Evolutionary conservation across 2,797 vertebrate genomes (phyloP).

Genomic region (Micromesistius poutassou): DNA sequence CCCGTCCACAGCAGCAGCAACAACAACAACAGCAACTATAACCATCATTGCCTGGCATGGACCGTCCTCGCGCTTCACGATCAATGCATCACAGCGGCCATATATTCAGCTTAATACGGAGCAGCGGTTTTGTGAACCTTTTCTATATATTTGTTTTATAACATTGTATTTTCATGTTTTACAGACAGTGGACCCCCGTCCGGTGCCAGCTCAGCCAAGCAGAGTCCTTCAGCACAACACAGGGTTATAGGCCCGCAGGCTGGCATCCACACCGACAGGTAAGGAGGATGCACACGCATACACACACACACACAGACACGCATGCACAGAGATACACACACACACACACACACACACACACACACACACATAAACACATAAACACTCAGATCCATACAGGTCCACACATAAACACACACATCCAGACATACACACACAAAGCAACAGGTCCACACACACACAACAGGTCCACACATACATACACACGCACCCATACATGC

Average conservation of each 20-base stretch:
- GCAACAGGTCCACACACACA: not conserved
- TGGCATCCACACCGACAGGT: slow-evolving; percentile 82
- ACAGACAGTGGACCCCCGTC: slow-evolving; percentile 84
- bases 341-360: too few species aligned
- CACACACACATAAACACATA: not conserved
- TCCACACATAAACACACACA: not conserved
- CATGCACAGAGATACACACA: too few species aligned
- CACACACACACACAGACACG: too few species aligned
- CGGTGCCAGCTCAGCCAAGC: slow-evolving; percentile 88
- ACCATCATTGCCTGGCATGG: too few species aligned
- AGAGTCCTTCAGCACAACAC: slow-evolving; percentile 89
- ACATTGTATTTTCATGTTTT: slow-evolving; percentile 18
- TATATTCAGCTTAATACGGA: too few species aligned
- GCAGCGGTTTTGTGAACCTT: not conserved
- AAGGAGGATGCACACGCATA: slow-evolving; percentile 22
- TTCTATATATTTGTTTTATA: not conserved
- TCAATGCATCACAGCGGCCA: too few species aligned
- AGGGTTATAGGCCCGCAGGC: slow-evolving; percentile 78
- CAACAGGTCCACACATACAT: not conserved
- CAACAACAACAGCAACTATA: too few species aligned
- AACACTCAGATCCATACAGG: not conserved
- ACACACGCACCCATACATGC: not conserved
- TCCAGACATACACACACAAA: not conserved
- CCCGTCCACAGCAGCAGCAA: too few species aligned
- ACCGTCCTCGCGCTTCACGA: too few species aligned